Evolutionary conservation across 2,888 invertebrate species (phyloP).

Genomic region (Sinhomidia bicolor): DNA sequence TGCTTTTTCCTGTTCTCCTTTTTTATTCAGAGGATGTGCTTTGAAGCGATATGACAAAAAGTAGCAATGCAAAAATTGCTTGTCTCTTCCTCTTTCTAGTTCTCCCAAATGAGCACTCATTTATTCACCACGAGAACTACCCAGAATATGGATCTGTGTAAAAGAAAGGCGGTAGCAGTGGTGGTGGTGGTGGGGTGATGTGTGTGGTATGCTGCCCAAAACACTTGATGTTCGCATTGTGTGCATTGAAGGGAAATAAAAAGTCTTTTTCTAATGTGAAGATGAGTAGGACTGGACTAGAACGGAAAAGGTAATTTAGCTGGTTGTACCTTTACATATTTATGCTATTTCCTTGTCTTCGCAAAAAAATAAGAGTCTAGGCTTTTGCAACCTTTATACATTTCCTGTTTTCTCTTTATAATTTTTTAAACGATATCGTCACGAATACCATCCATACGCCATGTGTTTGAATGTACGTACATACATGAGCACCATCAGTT

Average conservation of each 20-base stretch:
- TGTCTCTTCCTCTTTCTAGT: conserved; percentile 46
- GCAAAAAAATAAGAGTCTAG: not conserved
- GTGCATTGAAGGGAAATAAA: conserved; percentile 35
- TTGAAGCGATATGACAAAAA: conserved; percentile 49
- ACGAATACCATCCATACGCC: not conserved
- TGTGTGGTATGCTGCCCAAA: not conserved
- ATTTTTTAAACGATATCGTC: not conserved
- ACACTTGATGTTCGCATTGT: conserved; percentile 12
- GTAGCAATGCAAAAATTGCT: not conserved
- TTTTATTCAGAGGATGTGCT: conserved; percentile 14
- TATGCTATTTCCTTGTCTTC: not conserved
- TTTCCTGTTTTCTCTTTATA: not conserved
- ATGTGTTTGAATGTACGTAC: not conserved
- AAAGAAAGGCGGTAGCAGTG: not conserved
- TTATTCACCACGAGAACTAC: conserved; percentile 40
- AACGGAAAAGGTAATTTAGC: not conserved
- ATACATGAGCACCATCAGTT: too few species aligned
- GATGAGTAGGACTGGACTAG: conserved; percentile 1
- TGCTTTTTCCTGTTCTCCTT: not conserved
- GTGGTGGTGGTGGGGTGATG: conserved; percentile 4
- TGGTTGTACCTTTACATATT: conserved; percentile 3
- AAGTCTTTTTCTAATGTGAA: not conserved
- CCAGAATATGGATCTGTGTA: not conserved
- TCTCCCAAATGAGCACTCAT: conserved; percentile 59
- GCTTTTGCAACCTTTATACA: not conserved